Conservation (phyloP, 2,797 vertebrate genomes). For the Vespertilio murinus region DNA sequence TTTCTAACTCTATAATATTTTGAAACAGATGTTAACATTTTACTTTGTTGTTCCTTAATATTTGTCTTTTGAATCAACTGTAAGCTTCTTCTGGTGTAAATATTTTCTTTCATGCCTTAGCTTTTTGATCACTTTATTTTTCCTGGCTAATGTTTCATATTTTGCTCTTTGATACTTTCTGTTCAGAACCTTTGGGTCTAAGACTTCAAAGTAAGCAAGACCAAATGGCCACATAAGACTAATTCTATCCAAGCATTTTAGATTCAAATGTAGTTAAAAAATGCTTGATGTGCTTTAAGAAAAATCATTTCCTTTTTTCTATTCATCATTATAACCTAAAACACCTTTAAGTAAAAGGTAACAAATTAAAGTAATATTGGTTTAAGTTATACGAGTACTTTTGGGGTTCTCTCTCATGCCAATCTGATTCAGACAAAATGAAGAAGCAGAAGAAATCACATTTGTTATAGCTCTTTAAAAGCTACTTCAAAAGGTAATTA, state of each 20-base stretch:
- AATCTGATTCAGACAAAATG: slow-evolving; percentile 32
- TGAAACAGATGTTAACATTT: slow-evolving; percentile 75
- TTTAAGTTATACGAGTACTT: background rate
- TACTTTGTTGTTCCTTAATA: slow-evolving; percentile 68
- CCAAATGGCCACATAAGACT: slow-evolving; percentile 49
- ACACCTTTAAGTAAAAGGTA: slow-evolving; percentile 14
- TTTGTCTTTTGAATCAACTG: slow-evolving; percentile 65
- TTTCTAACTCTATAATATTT: slow-evolving; percentile 59
- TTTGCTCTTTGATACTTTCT: slow-evolving; percentile 67
- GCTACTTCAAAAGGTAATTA: background rate
- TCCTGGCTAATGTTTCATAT: slow-evolving; percentile 74
- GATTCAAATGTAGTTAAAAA: slow-evolving; percentile 52
- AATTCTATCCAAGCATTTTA: slow-evolving; percentile 41
- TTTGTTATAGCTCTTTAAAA: background rate
- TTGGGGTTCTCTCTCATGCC: background rate
- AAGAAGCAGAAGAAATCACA: background rate
- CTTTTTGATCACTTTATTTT: slow-evolving; percentile 78
- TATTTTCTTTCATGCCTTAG: slow-evolving; percentile 72
- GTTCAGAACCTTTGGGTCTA: slow-evolving; percentile 46
- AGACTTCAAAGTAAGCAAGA: slow-evolving; percentile 68
- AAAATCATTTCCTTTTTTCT: slow-evolving; percentile 55
- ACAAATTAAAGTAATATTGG: slow-evolving; percentile 35
- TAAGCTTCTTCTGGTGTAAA: slow-evolving; percentile 63
- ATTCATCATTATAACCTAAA: slow-evolving; percentile 34
- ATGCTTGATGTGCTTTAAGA: slow-evolving; percentile 23